Percentiles rank a stretch among this genome's conserved stretches.
phyloP scores from a whole-genome alignment of 2,113 vertebrate species.

The Nothoprocta pentlandii region DNA sequence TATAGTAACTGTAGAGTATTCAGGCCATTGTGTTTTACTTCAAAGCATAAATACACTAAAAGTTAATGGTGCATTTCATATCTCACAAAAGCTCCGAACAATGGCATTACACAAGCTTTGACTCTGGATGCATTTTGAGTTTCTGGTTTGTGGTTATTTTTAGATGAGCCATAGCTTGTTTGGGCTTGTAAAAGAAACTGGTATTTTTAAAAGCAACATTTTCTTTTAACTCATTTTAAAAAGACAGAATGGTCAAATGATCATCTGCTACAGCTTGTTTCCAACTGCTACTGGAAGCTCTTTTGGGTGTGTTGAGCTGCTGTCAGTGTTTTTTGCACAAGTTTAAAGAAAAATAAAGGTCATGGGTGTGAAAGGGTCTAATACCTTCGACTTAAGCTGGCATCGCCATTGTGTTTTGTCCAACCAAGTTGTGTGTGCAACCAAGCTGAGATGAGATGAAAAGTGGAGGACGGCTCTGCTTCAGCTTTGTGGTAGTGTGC shows the following conservation, averaged over 20 bases:
- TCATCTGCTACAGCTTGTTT: neutral
- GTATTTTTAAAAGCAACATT: neutral
- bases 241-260: neutral
- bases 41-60: conserved; percentile 71
- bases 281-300: neutral
- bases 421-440: neutral
- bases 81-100: conserved; percentile 45
- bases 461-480: neutral
- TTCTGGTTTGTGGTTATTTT: conserved; percentile 52
- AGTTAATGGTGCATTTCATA: conserved; percentile 59
- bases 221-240: neutral
- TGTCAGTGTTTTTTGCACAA: neutral
- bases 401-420: neutral
- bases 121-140: conserved; percentile 1
- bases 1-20: conserved; percentile 60
- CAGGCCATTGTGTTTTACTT: conserved; percentile 65
- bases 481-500: neutral
- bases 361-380: neutral
- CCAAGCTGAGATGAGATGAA: neutral
- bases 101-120: conserved; percentile 21
- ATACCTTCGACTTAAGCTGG: neutral
- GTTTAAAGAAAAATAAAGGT: neutral
- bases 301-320: neutral
- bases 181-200: neutral
- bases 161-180: neutral